These are phyloP conservation scores for Engystomops pustulosus DNA, from an alignment of 2,113 vertebrate species.

Conservation along the genomic window DNA sequence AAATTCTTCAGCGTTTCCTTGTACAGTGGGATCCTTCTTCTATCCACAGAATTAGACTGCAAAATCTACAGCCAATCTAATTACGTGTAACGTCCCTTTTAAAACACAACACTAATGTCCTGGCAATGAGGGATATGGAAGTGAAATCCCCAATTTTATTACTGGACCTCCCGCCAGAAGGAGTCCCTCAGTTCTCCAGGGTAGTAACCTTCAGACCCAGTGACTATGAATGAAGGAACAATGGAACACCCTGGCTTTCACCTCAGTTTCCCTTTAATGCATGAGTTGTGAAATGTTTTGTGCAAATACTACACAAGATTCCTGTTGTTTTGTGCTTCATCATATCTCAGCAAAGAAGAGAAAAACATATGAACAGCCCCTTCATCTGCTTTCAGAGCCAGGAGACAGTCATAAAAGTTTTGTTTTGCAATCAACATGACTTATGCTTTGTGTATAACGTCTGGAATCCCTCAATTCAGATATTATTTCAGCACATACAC, in stretches of 20 bases:
- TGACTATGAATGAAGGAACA: neutral
- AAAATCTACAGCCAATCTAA: too few relatives aligned
- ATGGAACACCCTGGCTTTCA: neutral
- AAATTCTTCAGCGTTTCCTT: too few relatives aligned
- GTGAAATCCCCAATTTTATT: too few relatives aligned
- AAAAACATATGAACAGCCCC: neutral
- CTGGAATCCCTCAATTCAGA: conserved; percentile 41
- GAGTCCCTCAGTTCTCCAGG: too few relatives aligned
- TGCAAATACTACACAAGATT: neutral
- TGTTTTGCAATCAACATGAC: conserved; percentile 43
- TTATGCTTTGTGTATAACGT: conserved; percentile 22
- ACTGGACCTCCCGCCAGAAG: too few relatives aligned
- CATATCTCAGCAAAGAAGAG: neutral
- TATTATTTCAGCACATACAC: conserved; percentile 29
- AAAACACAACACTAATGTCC: too few relatives aligned
- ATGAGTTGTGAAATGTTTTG: neutral
- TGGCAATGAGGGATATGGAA: too few relatives aligned
- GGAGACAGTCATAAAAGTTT: conserved; percentile 32
- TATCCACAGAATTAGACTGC: too few relatives aligned
- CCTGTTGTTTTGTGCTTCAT: neutral
- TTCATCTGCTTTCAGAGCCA: conserved; percentile 6
- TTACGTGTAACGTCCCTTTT: too few relatives aligned
- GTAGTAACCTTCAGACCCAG: neutral
- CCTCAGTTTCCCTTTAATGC: neutral
- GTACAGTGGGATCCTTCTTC: too few relatives aligned